These are phyloP conservation scores for Masticophis lateralis DNA, from an alignment of 2,797 vertebrate species.

Conservation along the genomic window DNA sequence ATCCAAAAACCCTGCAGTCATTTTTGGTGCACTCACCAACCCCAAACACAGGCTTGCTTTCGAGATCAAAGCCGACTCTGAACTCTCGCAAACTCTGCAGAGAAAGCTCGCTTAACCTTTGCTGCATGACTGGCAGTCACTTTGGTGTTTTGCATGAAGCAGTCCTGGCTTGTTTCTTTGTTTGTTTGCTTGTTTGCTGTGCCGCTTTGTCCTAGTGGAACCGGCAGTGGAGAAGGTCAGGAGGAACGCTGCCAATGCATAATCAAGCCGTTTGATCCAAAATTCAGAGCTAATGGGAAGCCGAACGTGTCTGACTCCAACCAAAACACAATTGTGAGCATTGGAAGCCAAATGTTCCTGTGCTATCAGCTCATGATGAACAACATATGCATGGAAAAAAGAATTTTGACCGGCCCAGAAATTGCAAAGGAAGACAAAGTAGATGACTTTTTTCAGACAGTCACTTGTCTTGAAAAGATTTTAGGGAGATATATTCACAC, in stretches of 20 bases:
- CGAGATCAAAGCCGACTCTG: not conserved
- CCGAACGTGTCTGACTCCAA: not conserved
- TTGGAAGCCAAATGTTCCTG: conserved; percentile 13
- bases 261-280: not conserved
- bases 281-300: not conserved
- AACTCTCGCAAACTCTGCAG: not conserved
- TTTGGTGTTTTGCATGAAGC: not conserved
- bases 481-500: too few species aligned
- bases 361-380: conserved; percentile 18
- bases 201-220: not conserved
- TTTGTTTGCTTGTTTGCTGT: not conserved
- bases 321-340: not conserved
- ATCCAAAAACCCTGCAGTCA: not conserved
- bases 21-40: not conserved
- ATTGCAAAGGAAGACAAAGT: not conserved
- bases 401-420: not conserved
- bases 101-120: not conserved
- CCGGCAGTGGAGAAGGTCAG: not conserved
- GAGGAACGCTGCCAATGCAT: not conserved
- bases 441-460: not conserved
- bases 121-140: not conserved
- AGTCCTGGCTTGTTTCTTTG: not conserved
- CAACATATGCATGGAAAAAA: not conserved
- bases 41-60: not conserved
- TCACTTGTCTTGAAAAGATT: too few species aligned